Conservation (phyloP, 2,888 invertebrate genomes). For the Falcaria lacertinaria region DNA sequence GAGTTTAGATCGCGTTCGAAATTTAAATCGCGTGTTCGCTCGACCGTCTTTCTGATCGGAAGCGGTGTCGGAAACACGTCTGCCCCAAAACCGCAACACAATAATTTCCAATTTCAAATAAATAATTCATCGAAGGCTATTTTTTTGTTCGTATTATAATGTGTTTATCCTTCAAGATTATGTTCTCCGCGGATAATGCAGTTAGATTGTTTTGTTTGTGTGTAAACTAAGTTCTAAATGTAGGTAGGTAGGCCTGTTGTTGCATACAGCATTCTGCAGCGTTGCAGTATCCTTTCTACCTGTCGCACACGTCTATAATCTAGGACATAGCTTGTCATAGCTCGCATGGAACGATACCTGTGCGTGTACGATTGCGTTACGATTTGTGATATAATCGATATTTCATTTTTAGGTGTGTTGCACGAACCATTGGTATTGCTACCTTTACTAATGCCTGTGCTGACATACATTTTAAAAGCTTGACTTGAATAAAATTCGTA, state of each 20-base stretch:
- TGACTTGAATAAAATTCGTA: neutral
- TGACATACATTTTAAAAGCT: slow-evolving; percentile 4
- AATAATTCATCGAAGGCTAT: slow-evolving; percentile 62
- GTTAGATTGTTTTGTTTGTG: slow-evolving; percentile 39
- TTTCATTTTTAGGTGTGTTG: slow-evolving; percentile 7
- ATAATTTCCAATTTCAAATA: slow-evolving; percentile 74
- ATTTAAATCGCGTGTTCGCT: slow-evolving; percentile 65
- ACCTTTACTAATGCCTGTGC: slow-evolving; percentile 11
- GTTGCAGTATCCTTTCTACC: slow-evolving; percentile 47
- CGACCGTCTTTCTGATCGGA: slow-evolving; percentile 55
- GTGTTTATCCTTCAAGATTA: slow-evolving; percentile 46
- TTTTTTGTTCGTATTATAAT: slow-evolving; percentile 33
- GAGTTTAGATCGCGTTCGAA: slow-evolving; percentile 36
- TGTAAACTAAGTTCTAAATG: slow-evolving; percentile 30
- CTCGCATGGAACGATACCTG: slow-evolving; percentile 58
- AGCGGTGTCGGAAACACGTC: slow-evolving; percentile 75
- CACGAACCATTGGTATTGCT: neutral
- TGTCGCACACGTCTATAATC: slow-evolving; percentile 49
- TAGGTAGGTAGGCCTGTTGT: slow-evolving; percentile 42
- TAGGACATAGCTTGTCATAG: slow-evolving; percentile 73
- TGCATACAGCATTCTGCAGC: slow-evolving; percentile 36
- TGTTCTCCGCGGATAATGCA: slow-evolving; percentile 41
- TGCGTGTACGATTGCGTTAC: slow-evolving; percentile 63
- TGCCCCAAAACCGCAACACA: slow-evolving; percentile 70
- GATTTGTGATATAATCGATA: slow-evolving; percentile 65